Base-by-base conservation (phyloP, 2,113 vertebrate species). In the Synodontis membranacea region DNA sequence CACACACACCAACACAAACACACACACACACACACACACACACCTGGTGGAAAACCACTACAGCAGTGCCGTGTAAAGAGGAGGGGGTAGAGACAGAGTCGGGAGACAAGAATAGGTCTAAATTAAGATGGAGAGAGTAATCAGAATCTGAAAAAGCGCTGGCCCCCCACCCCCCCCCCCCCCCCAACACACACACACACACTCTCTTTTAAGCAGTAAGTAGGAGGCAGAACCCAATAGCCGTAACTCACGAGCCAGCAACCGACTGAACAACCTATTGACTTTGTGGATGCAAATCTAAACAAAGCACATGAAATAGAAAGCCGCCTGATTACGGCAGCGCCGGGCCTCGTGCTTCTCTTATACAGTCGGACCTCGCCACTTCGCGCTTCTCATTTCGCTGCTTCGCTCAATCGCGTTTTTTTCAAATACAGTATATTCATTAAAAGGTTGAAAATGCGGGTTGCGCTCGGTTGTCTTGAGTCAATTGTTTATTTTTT, bases 61-160 rank as follows among this genome's bases (percentile, higher is more conserved):
- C 39, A 83, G 80, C 83, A 85, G 60, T 90, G 91, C 92, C 87
- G 88, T 93, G 90, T 81, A 78, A 87, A 74, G 66, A 48, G 70
- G 76, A 78, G 66, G 23, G 50, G 81, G 42, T 68, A 50, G 60
- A 66, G 50, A 60, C 48, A 80, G 46, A 84, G 80, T 17, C 6
- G 19, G 46, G 74, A 54, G 44, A 80, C 28, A 54, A 62, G 28
- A 50, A 72, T 19, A 37, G 68, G 72, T 25, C 23, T 76, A 54
- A 54, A 88, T 72, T 84, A 84, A 70, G 62, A 83, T 83, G 34
- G 58, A 44, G 28, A 44, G 39, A 82, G 58, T 46, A 15, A 82
- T 62, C 58, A 19, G 39, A 31, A 64, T 46, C 58, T 46, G 60
- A 48, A 82, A 82, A 82, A 34, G 58, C 17, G 1, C 80, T 3